A percentile compares a stretch with the other conserved stretches of the same genome.
Evolutionary conservation across 2,113 vertebrate genomes (phyloP).

Genomic region (Caranx ignobilis): DNA sequence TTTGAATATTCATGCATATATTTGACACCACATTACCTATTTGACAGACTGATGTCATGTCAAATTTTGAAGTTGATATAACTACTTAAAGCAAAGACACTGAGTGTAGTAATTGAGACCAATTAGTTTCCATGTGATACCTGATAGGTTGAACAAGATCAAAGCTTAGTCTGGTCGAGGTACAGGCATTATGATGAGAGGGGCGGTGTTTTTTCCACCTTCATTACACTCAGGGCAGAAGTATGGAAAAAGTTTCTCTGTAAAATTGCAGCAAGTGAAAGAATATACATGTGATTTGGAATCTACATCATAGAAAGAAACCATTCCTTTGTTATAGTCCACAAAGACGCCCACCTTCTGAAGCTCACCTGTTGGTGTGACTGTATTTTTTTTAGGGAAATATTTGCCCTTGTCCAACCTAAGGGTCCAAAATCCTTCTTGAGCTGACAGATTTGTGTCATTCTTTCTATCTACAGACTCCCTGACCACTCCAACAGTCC

Average conservation of each 20-base stretch:
- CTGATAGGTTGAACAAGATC: background rate
- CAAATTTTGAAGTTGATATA: too few relatives aligned
- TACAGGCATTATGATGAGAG: slow-evolving; percentile 38
- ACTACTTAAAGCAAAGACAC: too few relatives aligned
- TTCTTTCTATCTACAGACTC: slow-evolving; percentile 54
- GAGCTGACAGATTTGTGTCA: background rate
- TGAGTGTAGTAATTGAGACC: background rate
- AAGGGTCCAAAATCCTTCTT: slow-evolving; percentile 61
- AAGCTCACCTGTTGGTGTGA: slow-evolving; percentile 69
- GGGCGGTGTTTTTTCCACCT: background rate
- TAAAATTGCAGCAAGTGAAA: slow-evolving; percentile 77
- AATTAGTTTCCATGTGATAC: background rate
- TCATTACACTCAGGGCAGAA: slow-evolving; percentile 43
- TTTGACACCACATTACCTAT: background rate
- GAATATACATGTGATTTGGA: slow-evolving; percentile 75
- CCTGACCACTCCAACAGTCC: slow-evolving; percentile 65
- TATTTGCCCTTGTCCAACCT: background rate
- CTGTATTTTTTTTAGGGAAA: background rate
- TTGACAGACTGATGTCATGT: too few relatives aligned
- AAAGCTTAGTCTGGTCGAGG: slow-evolving; percentile 15
- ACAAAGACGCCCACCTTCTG: slow-evolving; percentile 83
- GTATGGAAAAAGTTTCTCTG: slow-evolving; percentile 83
- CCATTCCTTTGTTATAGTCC: slow-evolving; percentile 77
- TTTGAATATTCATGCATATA: background rate
- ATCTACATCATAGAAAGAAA: slow-evolving; percentile 84